Evolutionary conservation across 1,140 invertebrate genomes (phyloP), one percentile per base, ranked within the genome.

Genomic region (Drosophila miranda): DNA sequence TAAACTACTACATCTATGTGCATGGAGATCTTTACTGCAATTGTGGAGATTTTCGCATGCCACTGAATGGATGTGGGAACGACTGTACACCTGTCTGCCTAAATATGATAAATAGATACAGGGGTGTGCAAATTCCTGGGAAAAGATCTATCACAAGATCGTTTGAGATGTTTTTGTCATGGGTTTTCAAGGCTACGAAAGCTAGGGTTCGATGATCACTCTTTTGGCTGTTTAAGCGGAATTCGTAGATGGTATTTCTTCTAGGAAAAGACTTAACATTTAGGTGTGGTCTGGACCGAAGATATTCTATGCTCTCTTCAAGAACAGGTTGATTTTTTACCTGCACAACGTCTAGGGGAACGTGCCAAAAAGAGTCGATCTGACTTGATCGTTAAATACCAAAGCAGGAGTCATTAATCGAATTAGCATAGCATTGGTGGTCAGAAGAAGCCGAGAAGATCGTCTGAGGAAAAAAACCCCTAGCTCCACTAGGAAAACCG

Each of bases 381-480:
- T 59, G 55, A 78, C 43, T 52, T 45, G 70, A 75, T 64, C 46
- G 57, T 46, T 53, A 59, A 64, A 70, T 69, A 41, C 59, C 74
- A n/a, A 54, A 72, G 57, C 48, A 57, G 55, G 58, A 61, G 64
- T 61, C 53, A 59, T 69, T 57, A 77, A 86, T 80, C 71, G 55
- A 86, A 86, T 86, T 86, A 80, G 81, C 80, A 86, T 80, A 50
- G 72, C 38, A 57, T 56, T 34, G n/a, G 4, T 19, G 23, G 2
- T 30, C 53, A 54, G 63, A 74, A 74, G 49, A 61, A 52, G 51
- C 49, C 61, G 11, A n/a, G 7, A 42, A 56, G 50, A 68, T 68
- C 48, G 62, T 68, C 55, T 43, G 30, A 63, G 43, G 57, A 66
- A 58, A 73, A 63, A 62, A 61, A 55, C n/a, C 34, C 34, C 11